Evolutionary conservation across 2,797 vertebrate species (phyloP), one percentile per base, ranked within the genome.

Genomic region (Esox lucius): DNA sequence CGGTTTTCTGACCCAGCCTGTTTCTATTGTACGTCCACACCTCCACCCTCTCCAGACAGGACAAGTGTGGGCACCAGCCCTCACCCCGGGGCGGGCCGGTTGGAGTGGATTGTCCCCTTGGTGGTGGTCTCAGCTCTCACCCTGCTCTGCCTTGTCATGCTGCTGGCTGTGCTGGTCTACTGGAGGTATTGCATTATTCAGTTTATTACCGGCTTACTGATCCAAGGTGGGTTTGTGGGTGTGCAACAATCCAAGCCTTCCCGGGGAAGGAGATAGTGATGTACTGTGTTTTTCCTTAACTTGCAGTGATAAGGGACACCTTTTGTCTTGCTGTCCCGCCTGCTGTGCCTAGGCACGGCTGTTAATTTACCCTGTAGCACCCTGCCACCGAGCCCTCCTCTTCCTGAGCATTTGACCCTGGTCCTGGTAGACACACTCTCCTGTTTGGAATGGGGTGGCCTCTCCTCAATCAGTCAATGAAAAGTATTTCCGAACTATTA

Each of bases 41-140:
- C 15, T 64, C 22, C 73, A 48, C 71, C 26, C 15, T 33, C n/a
- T 76, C 28, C 89, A 98, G 97, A 95, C 73, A 87, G 89, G 79
- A 96, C 95, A 84, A 91, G 91, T 83, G 92, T 95, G 81, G 94
- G 95, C 76, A 95, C 95, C 0, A 93, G 92, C 72, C 85, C 89
- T 8, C 80, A 86, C 62, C 92, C 93, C 4, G 91, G 93, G 53
- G 93, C 94, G 28, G 94, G 94, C 83, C 93, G 94, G 90, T 96
- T 98, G 96, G 97, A 98, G 87, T 99, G 98, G 98, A 96, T 99
- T 71, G 96, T 99, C 84, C 98, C 98, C 1, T 89, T 99, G 89
- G 95, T 97, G 83, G 96, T 99, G 88, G 97, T 99, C 56, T 99
- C 98, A 49, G 96, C 97, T 74, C 94, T 99, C 90, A 99, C 97